Conservation (phyloP, 1,140 invertebrate genomes). For the Solenopsis fugax region DNA sequence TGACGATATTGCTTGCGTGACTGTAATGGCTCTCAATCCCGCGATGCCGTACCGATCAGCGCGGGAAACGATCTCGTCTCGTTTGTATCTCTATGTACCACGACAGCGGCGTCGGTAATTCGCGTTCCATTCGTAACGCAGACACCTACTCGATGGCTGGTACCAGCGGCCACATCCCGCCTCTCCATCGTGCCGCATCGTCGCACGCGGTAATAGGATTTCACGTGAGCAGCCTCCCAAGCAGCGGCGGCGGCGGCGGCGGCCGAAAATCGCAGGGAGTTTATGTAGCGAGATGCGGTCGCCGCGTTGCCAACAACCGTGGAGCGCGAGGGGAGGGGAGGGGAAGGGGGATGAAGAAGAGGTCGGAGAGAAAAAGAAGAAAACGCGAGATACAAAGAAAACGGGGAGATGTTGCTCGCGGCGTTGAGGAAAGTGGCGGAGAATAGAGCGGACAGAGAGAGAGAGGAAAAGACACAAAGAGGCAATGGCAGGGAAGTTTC, state of each 20-base stretch:
- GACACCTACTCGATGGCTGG: conserved; percentile 38
- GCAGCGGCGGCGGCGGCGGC: conserved; percentile 69
- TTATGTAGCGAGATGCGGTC: conserved; percentile 74
- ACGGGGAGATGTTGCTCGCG: conserved; percentile 28
- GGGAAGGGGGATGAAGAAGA: not conserved
- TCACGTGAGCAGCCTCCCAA: conserved; percentile 82
- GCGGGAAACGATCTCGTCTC: conserved; percentile 45
- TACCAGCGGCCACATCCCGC: not conserved
- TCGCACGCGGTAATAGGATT: conserved; percentile 80
- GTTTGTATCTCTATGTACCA: conserved; percentile 51
- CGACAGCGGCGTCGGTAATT: conserved; percentile 50
- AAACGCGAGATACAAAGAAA: conserved; percentile 40
- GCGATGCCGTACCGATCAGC: conserved; percentile 8
- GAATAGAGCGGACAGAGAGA: conserved; percentile 2
- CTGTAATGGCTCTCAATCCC: conserved; percentile 35
- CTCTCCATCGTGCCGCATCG: conserved; percentile 47
- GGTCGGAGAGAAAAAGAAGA: conserved; percentile 42
- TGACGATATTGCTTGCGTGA: conserved; percentile 25
- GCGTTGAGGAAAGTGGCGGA: conserved; percentile 54
- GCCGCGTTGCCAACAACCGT: conserved; percentile 44
- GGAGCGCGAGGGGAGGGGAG: not conserved
- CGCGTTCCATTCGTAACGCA: conserved; percentile 50
- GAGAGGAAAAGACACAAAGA: conserved; percentile 41
- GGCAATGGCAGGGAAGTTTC: not conserved
- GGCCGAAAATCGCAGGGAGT: conserved; percentile 81